Conservation (phyloP, 2,797 vertebrate species). For the Propithecus perrieri region DNA sequence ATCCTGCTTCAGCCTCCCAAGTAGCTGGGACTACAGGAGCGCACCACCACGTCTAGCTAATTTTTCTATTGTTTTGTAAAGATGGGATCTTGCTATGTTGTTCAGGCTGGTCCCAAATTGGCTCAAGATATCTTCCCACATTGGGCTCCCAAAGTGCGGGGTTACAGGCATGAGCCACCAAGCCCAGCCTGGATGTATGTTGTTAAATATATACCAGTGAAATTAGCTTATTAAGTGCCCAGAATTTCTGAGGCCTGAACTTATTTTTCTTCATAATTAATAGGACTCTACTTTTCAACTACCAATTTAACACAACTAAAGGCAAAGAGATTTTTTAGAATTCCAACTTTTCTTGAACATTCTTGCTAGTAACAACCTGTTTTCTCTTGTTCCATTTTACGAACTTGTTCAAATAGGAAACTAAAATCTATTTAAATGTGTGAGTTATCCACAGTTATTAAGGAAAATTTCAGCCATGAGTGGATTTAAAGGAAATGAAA, state of each 20-base stretch:
- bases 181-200: neutral
- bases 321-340: neutral
- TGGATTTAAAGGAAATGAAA: neutral
- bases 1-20: too few relatives aligned
- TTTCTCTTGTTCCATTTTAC: neutral
- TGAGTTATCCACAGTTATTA: neutral
- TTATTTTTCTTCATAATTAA: neutral
- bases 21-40: too few relatives aligned
- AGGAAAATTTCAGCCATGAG: neutral
- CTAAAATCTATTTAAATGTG: neutral
- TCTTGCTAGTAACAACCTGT: neutral
- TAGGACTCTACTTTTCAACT: neutral
- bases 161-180: neutral
- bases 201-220: neutral
- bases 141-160: neutral
- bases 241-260: neutral
- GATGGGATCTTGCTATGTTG: neutral
- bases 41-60: neutral
- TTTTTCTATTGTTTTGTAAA: too few relatives aligned
- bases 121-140: neutral
- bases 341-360: neutral
- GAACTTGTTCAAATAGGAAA: neutral
- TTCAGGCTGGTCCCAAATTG: neutral
- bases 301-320: constrained; percentile 3
- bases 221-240: neutral